Evolutionary conservation across 2,113 vertebrate genomes (phyloP).

Genomic region (Holacanthus passer): DNA sequence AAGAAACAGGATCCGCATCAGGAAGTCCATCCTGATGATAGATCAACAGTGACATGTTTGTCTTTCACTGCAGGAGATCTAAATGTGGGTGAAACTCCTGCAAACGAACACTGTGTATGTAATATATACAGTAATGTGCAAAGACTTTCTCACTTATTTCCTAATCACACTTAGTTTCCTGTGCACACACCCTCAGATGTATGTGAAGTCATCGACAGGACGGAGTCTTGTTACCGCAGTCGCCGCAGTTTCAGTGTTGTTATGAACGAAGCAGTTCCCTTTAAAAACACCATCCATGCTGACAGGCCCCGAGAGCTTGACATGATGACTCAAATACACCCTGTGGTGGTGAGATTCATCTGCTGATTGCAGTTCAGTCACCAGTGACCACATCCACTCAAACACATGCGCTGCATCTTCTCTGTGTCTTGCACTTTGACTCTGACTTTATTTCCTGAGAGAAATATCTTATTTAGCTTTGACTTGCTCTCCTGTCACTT

Average conservation of each 20-base stretch:
- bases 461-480: neutral
- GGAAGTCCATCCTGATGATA: slow-evolving; percentile 24
- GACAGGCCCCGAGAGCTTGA: neutral
- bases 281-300: slow-evolving; percentile 22
- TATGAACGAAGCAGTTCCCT: slow-evolving; percentile 8
- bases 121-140: neutral
- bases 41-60: slow-evolving; percentile 35
- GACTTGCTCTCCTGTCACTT: neutral
- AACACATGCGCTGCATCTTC: neutral
- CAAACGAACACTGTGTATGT: neutral
- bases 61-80: slow-evolving; percentile 20
- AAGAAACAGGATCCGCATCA: slow-evolving; percentile 43
- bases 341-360: neutral
- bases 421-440: neutral
- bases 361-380: slow-evolving; percentile 5
- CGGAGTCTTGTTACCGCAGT: neutral
- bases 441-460: neutral
- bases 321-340: slow-evolving; percentile 29
- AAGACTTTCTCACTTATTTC: neutral
- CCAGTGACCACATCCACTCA: slow-evolving; percentile 11
- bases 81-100: neutral
- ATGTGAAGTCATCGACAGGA: slow-evolving; percentile 1
- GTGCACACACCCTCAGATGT: neutral
- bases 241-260: slow-evolving; percentile 14
- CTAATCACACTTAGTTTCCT: neutral